These are phyloP conservation scores for Lingula anatina DNA, from an alignment of 2,888 invertebrate species.

Conservation along the genomic window DNA sequence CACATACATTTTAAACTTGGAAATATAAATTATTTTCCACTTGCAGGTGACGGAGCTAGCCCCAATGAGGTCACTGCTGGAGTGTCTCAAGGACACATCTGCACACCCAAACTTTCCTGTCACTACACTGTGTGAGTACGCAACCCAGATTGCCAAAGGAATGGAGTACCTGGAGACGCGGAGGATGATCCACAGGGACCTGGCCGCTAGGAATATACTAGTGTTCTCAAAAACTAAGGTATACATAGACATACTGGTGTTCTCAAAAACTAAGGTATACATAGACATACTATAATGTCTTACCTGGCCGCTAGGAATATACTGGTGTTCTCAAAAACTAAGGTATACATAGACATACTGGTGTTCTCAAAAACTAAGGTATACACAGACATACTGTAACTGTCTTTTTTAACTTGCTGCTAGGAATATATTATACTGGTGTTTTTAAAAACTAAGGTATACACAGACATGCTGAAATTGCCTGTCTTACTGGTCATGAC, in stretches of 20 bases:
- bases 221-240: conserved; percentile 92
- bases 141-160: conserved; percentile 92
- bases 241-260: too few species aligned
- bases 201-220: conserved; percentile 95
- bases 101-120: conserved; percentile 87
- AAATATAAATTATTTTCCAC: too few species aligned
- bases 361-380: too few species aligned
- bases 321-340: conserved; percentile 90
- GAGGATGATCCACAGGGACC: conserved; percentile 92
- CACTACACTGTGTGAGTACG: conserved; percentile 87
- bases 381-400: too few species aligned
- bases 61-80: conserved; percentile 85
- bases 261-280: too few species aligned
- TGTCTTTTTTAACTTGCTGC: conserved; percentile 74
- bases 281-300: not conserved
- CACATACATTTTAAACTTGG: too few species aligned
- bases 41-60: conserved; percentile 86
- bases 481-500: too few species aligned
- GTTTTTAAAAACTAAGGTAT: conserved; percentile 84
- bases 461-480: too few species aligned
- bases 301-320: conserved; percentile 95
- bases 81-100: conserved; percentile 91
- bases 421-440: conserved; percentile 90
- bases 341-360: conserved; percentile 62
- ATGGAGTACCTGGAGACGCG: conserved; percentile 97